These are phyloP conservation scores for Perithous albicinctus DNA, from an alignment of 2,888 invertebrate genomes.

Conservation along the genomic window DNA sequence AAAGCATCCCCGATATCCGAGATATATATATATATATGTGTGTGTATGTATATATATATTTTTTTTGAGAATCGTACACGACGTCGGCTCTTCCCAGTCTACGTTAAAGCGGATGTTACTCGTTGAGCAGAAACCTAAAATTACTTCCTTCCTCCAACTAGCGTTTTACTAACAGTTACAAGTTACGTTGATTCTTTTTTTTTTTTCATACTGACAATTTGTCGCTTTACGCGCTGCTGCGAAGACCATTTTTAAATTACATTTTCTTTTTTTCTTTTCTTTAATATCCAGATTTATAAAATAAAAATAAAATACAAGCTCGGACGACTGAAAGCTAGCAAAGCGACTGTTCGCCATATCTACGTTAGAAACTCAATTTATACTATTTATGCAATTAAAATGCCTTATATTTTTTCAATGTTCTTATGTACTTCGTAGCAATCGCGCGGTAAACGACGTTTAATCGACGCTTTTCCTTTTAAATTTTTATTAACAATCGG, in stretches of 20 bases:
- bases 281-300: background rate
- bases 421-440: constrained; percentile 4
- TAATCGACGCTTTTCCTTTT: constrained; percentile 12
- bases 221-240: constrained; percentile 15
- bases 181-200: constrained; percentile 15
- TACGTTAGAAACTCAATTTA: background rate
- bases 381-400: background rate
- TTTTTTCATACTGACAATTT: background rate
- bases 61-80: background rate
- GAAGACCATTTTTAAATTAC: constrained; percentile 17
- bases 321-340: background rate
- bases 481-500: constrained; percentile 32
- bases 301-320: background rate
- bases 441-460: constrained; percentile 2
- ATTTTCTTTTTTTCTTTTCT: too few species aligned
- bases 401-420: background rate
- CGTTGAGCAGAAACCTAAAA: constrained; percentile 59
- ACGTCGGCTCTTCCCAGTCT: constrained; percentile 40
- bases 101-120: constrained; percentile 59
- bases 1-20: background rate
- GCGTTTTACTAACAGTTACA: constrained; percentile 27
- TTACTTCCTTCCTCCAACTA: constrained; percentile 26
- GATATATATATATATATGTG: background rate
- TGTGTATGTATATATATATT: background rate
- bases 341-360: background rate